Evolutionary conservation across 2,797 vertebrate species (phyloP), one percentile per base, ranked within the genome.

Genomic region (Lutjanus campechanus): DNA sequence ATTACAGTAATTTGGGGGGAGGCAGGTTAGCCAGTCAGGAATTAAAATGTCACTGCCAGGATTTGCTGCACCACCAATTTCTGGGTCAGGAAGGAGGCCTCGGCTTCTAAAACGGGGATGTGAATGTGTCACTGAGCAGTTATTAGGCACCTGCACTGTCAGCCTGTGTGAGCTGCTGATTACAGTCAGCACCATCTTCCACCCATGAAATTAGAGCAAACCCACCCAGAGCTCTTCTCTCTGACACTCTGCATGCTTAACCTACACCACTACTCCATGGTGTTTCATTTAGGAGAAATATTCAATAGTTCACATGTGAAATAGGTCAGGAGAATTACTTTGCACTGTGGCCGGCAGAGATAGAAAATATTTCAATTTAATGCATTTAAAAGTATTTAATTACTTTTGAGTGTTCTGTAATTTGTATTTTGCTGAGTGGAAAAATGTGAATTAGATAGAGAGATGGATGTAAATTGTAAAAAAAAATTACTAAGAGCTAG

Each of bases 91-190:
- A 88, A 58, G 51, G 80, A 89, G 81, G 87, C 56, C 53, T 54
- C 29, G 47, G 82, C 59, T 85, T 90, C 91, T 93, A 93, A 94
- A 94, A 76, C 36, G 50, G 78, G 89, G 82, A 89, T n/a, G 66
- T 64, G 77, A 66, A 78, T 85, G 89, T 77, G 90, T 91, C 86
- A 74, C 67, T 74, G 88, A 73, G 76, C 77, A 82, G 85, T 95
- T 93, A 95, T 96, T 95, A 95, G 90, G 86, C 95, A 95, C 94
- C 95, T 96, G 94, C 91, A 53, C 83, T 93, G 93, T 93, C 94
- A 90, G 83, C 82, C 83, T 86, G 47, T 25, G 76, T 76, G 77
- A 92, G 85, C 86, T 63, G 0, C 85, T 94, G 93, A 95, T 95
- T 92, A 93, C 81, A 87, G 86, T 65, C 81, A 72, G 82, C 88